phyloP scores from a whole-genome alignment of 2,113 vertebrate genomes.

The Lipophrys pholis region DNA sequence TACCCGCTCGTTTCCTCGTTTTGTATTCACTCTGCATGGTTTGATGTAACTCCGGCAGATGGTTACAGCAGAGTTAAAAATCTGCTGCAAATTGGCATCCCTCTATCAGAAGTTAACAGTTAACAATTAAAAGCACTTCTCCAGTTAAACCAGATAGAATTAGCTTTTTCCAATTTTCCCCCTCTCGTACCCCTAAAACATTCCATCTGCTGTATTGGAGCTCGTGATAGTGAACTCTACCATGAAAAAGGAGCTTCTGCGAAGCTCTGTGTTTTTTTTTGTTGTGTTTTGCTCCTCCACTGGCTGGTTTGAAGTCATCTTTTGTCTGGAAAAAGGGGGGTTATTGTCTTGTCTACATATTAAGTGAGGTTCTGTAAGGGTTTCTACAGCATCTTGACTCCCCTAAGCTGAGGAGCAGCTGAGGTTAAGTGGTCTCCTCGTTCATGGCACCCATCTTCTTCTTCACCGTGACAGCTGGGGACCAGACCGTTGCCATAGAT shows the following conservation, averaged over 20 bases:
- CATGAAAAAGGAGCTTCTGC: constrained; percentile 51
- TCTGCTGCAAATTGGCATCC: constrained; percentile 58
- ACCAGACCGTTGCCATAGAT: constrained; percentile 81
- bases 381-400: constrained; percentile 84
- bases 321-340: constrained; percentile 63
- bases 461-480: constrained; percentile 77
- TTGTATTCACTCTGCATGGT: constrained; percentile 34
- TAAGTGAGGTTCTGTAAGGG: constrained; percentile 80
- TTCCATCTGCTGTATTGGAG: constrained; percentile 69
- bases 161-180: constrained; percentile 58
- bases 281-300: constrained; percentile 6
- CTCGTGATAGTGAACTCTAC: constrained; percentile 65
- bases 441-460: constrained; percentile 84
- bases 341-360: constrained; percentile 80
- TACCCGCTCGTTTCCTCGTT: constrained; percentile 21
- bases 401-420: constrained; percentile 84
- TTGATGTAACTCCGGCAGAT: constrained; percentile 59
- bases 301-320: constrained; percentile 71
- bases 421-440: constrained; percentile 86
- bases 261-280: constrained; percentile 34
- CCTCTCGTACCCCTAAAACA: constrained; percentile 54
- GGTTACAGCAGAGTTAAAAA: constrained; percentile 68
- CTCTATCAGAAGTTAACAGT: constrained; percentile 63
- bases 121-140: constrained; percentile 62
- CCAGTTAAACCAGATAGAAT: constrained; percentile 68